These are phyloP conservation scores for Brenthis daphne DNA, from an alignment of 2,888 invertebrate genomes.

Conservation along the genomic window DNA sequence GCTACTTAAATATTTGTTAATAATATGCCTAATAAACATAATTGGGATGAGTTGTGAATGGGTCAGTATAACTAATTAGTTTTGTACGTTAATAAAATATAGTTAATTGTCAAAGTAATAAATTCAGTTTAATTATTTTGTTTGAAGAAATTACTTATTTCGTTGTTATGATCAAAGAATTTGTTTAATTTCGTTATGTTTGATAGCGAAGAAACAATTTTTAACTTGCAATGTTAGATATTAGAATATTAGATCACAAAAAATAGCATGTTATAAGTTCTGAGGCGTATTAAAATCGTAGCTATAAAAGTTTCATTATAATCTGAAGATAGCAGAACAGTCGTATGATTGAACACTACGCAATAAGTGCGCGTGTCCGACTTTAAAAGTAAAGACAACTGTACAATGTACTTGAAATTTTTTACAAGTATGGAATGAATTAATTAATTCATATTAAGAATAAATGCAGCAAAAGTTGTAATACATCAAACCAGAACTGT, in stretches of 20 bases:
- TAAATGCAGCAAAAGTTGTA: too few relatives aligned
- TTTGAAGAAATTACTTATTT: too few relatives aligned
- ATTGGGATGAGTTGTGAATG: slow-evolving; percentile 40
- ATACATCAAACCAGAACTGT: too few relatives aligned
- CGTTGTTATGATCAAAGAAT: too few relatives aligned
- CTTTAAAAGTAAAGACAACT: slow-evolving; percentile 52
- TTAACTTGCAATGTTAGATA: too few relatives aligned
- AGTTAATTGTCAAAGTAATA: too few relatives aligned
- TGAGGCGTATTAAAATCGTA: slow-evolving; percentile 61
- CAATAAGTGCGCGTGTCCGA: slow-evolving; percentile 63
- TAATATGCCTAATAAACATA: slow-evolving; percentile 47
- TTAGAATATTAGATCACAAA: background rate
- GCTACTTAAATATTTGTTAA: slow-evolving; percentile 42
- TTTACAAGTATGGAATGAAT: background rate
- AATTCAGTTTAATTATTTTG: too few relatives aligned
- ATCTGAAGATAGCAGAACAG: slow-evolving; percentile 75
- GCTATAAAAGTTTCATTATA: slow-evolving; percentile 78
- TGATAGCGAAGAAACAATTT: too few relatives aligned
- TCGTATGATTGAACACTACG: slow-evolving; percentile 71
- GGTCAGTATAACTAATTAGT: slow-evolving; percentile 26
- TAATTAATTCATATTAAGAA: background rate
- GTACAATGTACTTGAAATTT: slow-evolving; percentile 40
- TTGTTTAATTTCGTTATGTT: too few relatives aligned
- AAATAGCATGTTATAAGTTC: slow-evolving; percentile 22
- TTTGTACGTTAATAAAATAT: background rate